A percentile compares a stretch with the other conserved stretches of the same genome.
Conservation (phyloP, 1,140 invertebrate species). For the Euwallacea similis region DNA sequence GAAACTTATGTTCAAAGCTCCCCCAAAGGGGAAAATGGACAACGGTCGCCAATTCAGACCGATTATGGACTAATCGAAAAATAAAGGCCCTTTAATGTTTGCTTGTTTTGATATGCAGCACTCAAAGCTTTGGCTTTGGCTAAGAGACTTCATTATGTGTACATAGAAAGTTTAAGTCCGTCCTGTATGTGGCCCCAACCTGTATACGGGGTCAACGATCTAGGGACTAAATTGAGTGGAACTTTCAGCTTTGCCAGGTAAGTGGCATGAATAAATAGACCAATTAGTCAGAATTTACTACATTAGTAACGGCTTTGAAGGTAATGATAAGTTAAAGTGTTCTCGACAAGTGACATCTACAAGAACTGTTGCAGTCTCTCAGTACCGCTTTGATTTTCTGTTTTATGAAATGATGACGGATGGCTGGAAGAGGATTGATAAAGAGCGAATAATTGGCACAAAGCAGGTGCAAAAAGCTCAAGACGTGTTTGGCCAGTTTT, state of each 20-base stretch:
- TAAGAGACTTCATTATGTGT: too few species aligned
- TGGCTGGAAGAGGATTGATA: not conserved
- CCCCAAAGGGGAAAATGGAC: constrained; percentile 39
- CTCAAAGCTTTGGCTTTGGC: too few species aligned
- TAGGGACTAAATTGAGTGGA: constrained; percentile 3
- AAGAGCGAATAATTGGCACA: constrained; percentile 9
- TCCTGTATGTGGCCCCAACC: not conserved
- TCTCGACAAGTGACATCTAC: not conserved
- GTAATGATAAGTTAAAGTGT: constrained; percentile 14
- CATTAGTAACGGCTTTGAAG: constrained; percentile 9
- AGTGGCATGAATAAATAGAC: constrained; percentile 11
- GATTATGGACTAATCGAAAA: constrained; percentile 46
- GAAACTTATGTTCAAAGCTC: constrained; percentile 43
- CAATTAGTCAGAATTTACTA: constrained; percentile 19
- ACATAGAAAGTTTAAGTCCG: not conserved
- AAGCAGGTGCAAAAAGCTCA: constrained; percentile 4
- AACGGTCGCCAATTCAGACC: constrained; percentile 45
- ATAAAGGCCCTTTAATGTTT: constrained; percentile 34
- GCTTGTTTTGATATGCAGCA: constrained; percentile 5
- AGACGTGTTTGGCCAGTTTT: not conserved
- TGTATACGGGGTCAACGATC: constrained; percentile 5
- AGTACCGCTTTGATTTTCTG: too few species aligned
- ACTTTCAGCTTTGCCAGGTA: constrained; percentile 6
- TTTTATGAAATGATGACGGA: too few species aligned
- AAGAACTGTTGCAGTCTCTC: too few species aligned